Evolutionary conservation across 2,797 vertebrate species (phyloP).

Genomic region (Clarias fuscus): DNA sequence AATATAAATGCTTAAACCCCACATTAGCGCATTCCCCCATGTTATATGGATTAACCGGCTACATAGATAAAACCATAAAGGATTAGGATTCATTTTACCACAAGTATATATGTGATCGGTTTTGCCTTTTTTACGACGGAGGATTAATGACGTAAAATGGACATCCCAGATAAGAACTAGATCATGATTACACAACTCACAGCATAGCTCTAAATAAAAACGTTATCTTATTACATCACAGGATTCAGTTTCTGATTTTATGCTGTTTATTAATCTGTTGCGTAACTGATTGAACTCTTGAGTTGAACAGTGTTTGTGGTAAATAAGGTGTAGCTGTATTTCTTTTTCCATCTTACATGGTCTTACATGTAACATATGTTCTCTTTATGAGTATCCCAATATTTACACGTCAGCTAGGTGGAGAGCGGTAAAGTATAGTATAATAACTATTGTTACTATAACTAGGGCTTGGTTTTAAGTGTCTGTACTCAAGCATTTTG

Average conservation of each 20-base stretch:
- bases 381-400: not conserved
- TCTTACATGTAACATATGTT: not conserved
- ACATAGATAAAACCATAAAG: not conserved
- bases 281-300: not conserved
- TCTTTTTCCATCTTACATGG: not conserved
- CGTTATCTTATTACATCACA: not conserved
- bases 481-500: not conserved
- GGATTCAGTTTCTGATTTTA: not conserved
- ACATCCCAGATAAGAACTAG: not conserved
- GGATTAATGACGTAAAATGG: constrained; percentile 1
- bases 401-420: not conserved
- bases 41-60: not conserved
- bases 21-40: not conserved
- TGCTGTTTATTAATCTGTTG: not conserved
- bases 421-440: not conserved
- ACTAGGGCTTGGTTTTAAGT: not conserved
- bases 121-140: not conserved
- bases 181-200: not conserved
- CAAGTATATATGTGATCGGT: not conserved
- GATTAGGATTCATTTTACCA: not conserved
- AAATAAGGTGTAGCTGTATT: not conserved
- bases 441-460: not conserved
- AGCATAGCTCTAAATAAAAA: not conserved
- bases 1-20: not conserved
- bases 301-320: not conserved